Evolutionary conservation across 1,140 invertebrate genomes (phyloP).

Genomic region (Melipona quadrifasciata): DNA sequence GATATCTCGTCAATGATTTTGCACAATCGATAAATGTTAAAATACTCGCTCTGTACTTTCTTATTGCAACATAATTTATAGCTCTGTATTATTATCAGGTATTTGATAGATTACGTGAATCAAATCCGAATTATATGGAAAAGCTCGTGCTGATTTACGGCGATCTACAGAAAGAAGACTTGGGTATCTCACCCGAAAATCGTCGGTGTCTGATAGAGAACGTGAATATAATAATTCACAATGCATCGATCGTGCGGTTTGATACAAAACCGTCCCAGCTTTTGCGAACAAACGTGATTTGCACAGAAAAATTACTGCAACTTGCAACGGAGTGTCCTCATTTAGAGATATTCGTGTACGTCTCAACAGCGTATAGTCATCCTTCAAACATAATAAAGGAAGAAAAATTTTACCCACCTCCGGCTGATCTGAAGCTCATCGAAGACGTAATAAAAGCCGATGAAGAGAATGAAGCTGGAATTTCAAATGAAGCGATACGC

Average conservation of each 20-base stretch:
- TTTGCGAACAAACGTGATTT: conserved; percentile 84
- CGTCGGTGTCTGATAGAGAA: conserved; percentile 82
- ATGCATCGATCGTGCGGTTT: conserved; percentile 80
- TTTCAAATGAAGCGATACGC: conserved; percentile 72
- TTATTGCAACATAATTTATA: background rate
- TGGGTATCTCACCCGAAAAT: conserved; percentile 87
- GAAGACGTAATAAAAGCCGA: conserved; percentile 77
- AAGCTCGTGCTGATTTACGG: conserved; percentile 86
- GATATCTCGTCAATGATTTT: too few species aligned
- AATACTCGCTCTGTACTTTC: too few species aligned
- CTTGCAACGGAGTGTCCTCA: conserved; percentile 84
- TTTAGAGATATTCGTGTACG: conserved; percentile 72
- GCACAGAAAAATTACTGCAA: conserved; percentile 85
- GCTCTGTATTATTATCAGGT: conserved; percentile 75
- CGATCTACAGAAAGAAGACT: conserved; percentile 85
- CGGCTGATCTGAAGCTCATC: conserved; percentile 78
- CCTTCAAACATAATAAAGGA: conserved; percentile 80
- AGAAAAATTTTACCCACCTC: conserved; percentile 82
- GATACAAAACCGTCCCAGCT: conserved; percentile 90
- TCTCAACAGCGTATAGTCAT: conserved; percentile 73
- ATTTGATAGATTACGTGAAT: conserved; percentile 82
- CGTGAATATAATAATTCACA: conserved; percentile 92
- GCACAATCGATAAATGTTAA: too few species aligned
- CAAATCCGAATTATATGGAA: conserved; percentile 81
- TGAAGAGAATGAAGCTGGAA: conserved; percentile 46